These are phyloP conservation scores for Drosophila mettleri DNA, from an alignment of 2,888 invertebrate species.

Conservation along the genomic window DNA sequence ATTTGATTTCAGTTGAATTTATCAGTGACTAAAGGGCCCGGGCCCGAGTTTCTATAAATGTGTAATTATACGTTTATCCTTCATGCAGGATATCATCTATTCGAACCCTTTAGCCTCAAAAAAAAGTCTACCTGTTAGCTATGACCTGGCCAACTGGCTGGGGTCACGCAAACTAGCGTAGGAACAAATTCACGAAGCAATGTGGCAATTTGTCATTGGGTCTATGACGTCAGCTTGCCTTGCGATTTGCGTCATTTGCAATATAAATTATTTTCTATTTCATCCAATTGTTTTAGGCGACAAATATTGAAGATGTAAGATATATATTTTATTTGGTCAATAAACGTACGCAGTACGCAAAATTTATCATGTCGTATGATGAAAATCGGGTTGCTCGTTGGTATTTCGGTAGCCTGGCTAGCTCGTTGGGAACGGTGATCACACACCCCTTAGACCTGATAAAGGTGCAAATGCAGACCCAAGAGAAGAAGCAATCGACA, in stretches of 20 bases:
- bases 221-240: conserved; percentile 35
- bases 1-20: not conserved
- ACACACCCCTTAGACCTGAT: conserved; percentile 98
- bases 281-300: not conserved
- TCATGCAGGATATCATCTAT: not conserved
- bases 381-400: conserved; percentile 86
- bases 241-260: conserved; percentile 39
- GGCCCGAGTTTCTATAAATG: not conserved
- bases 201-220: conserved; percentile 11
- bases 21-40: too few species aligned
- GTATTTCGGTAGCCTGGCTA: conserved; percentile 98
- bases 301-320: not conserved
- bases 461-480: conserved; percentile 96
- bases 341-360: not conserved
- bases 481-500: conserved; percentile 92
- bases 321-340: not conserved
- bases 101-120: not conserved
- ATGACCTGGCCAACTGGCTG: not conserved
- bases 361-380: conserved; percentile 27
- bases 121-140: not conserved
- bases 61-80: not conserved
- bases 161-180: conserved; percentile 32
- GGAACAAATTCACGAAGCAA: conserved; percentile 6
- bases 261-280: conserved; percentile 1
- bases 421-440: conserved; percentile 96